These are phyloP conservation scores for Menidia menidia DNA, from an alignment of 2,797 vertebrate species.

Conservation along the genomic window DNA sequence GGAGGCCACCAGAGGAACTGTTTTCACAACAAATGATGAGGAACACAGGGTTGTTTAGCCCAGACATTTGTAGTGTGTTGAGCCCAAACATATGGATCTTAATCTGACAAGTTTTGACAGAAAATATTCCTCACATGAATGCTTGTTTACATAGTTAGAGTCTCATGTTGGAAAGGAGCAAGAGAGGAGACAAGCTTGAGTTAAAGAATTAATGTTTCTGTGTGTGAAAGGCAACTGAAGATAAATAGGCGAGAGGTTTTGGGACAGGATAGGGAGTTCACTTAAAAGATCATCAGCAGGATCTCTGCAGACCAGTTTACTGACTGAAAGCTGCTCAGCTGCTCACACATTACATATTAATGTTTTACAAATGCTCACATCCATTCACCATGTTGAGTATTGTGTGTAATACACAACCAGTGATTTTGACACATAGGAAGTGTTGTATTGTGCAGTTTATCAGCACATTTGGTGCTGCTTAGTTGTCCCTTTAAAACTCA, in stretches of 20 bases:
- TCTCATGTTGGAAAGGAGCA: constrained; percentile 35
- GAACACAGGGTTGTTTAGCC: constrained; percentile 90
- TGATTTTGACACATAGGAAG: constrained; percentile 23
- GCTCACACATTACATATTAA: constrained; percentile 58
- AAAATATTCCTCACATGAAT: constrained; percentile 53
- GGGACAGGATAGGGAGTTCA: constrained; percentile 85
- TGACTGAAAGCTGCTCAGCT: constrained; percentile 69
- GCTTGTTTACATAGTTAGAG: constrained; percentile 63
- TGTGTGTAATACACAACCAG: constrained; percentile 43
- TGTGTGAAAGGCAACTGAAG: constrained; percentile 63
- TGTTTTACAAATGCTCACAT: constrained; percentile 60
- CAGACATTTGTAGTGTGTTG: constrained; percentile 88
- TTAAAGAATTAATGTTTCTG: constrained; percentile 34
- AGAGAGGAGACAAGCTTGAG: constrained; percentile 21
- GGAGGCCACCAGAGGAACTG: constrained; percentile 81
- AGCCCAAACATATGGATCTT: constrained; percentile 84
- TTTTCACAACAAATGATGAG: constrained; percentile 93
- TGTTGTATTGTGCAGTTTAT: constrained; percentile 50
- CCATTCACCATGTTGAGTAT: constrained; percentile 40
- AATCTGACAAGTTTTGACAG: constrained; percentile 85
- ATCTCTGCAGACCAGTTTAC: constrained; percentile 74
- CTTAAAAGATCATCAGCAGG: constrained; percentile 79
- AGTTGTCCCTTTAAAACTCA: background rate
- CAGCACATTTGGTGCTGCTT: constrained; percentile 49
- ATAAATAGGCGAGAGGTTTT: constrained; percentile 85